phyloP scores from a whole-genome alignment of 2,797 vertebrate species.

The Steatocranus sp. region DNA sequence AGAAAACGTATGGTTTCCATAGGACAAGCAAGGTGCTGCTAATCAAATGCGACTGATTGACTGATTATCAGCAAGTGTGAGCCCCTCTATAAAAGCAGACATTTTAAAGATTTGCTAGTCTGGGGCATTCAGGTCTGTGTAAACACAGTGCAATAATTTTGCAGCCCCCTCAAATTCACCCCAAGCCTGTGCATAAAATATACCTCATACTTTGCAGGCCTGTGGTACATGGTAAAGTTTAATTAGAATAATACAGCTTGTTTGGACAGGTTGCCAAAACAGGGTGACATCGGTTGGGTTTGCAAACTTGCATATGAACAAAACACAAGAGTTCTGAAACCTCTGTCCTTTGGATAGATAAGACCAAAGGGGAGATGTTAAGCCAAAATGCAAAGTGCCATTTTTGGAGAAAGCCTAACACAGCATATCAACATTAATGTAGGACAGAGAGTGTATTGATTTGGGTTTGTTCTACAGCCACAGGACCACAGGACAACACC shows the following conservation, averaged over 20 bases:
- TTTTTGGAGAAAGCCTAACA: not conserved
- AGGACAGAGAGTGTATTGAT: not conserved
- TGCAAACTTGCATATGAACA: not conserved
- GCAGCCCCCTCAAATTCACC: not conserved
- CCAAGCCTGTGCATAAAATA: not conserved
- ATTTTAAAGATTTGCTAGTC: not conserved
- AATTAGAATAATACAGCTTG: not conserved
- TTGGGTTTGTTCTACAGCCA: not conserved
- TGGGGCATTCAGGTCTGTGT: not conserved
- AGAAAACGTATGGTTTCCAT: accelerated
- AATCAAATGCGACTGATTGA: not conserved
- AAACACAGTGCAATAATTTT: not conserved
- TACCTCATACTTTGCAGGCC: not conserved
- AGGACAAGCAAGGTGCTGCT: not conserved
- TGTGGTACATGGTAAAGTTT: not conserved
- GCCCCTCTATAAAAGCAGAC: not conserved
- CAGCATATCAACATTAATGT: not conserved
- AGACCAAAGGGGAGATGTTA: not conserved
- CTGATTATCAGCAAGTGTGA: not conserved
- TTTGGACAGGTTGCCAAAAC: not conserved
- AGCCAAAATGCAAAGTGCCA: not conserved
- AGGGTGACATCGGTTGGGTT: not conserved
- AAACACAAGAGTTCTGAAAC: not conserved
- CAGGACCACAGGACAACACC: not conserved
- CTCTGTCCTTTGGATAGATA: not conserved